A percentile compares a stretch with the other conserved stretches of the same genome.
Evolutionary conservation across 2,113 vertebrate genomes (phyloP).

Genomic region (Piaya cayana): DNA sequence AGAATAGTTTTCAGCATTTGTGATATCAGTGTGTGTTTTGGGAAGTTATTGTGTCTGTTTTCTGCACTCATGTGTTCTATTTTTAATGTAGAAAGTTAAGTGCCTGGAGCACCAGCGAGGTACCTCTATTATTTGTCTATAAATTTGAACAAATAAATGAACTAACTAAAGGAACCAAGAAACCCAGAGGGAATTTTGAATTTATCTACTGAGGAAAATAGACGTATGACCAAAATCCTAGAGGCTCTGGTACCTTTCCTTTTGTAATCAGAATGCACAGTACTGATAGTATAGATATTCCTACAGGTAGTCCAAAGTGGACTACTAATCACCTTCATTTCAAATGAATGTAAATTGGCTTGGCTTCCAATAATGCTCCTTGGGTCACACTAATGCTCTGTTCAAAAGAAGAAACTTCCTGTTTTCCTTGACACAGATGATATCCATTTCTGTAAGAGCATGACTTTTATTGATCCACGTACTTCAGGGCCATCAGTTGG

Average conservation of each 20-base stretch:
- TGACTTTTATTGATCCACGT: background rate
- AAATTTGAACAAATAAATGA: background rate
- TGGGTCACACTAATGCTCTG: background rate
- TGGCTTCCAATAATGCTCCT: background rate
- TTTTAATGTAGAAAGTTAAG: background rate
- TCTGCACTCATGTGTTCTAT: background rate
- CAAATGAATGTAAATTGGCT: background rate
- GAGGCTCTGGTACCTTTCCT: background rate
- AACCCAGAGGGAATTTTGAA: background rate
- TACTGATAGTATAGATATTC: background rate
- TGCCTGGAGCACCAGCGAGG: background rate
- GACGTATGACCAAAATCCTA: background rate
- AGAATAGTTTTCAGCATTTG: background rate
- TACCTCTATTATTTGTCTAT: background rate
- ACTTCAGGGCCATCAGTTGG: background rate
- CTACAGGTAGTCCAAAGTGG: background rate
- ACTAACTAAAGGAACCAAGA: background rate
- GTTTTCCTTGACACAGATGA: background rate
- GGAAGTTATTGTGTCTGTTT: background rate
- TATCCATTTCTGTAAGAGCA: background rate
- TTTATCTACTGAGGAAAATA: background rate
- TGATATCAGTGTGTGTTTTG: background rate
- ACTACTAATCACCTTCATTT: background rate
- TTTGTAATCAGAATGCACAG: background rate
- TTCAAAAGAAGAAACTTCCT: background rate